phyloP scores from a whole-genome alignment of 2,797 vertebrate species.

The Chiroxiphia lanceolata region DNA sequence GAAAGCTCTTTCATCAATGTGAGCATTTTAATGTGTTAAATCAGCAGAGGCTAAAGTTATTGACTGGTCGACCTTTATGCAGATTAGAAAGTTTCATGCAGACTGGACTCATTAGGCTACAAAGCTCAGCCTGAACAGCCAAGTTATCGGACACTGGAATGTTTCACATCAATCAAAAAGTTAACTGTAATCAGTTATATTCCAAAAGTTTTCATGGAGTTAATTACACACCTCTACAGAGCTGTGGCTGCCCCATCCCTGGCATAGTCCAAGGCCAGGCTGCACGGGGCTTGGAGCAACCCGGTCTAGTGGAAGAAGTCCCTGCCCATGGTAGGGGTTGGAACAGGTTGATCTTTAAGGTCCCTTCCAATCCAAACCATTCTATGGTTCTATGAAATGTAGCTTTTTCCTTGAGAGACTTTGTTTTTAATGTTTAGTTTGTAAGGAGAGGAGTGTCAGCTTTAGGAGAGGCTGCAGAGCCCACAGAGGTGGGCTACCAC shows the following conservation, averaged over 20 bases:
- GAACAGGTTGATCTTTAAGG: neutral
- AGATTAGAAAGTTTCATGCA: neutral
- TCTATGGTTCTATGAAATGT: neutral
- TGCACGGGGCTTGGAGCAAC: neutral
- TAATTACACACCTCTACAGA: neutral
- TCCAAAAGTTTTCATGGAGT: neutral
- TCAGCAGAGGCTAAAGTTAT: neutral
- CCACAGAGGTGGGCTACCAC: neutral
- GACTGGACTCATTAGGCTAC: neutral
- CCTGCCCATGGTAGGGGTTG: neutral
- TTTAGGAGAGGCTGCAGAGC: neutral
- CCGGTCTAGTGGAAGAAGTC: neutral
- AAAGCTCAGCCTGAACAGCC: neutral
- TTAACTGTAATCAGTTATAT: neutral
- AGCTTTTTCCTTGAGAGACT: neutral
- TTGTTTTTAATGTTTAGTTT: neutral
- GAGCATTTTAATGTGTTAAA: neutral
- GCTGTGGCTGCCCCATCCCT: neutral
- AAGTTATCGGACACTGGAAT: neutral
- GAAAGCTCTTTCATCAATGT: neutral
- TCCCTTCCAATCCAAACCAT: neutral
- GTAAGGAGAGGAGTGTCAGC: neutral
- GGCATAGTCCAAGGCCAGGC: neutral
- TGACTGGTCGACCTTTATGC: neutral
- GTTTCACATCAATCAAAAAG: neutral